Conservation (phyloP, 64 coral and sea anemone genomes). For the Acropora tenuis region DNA sequence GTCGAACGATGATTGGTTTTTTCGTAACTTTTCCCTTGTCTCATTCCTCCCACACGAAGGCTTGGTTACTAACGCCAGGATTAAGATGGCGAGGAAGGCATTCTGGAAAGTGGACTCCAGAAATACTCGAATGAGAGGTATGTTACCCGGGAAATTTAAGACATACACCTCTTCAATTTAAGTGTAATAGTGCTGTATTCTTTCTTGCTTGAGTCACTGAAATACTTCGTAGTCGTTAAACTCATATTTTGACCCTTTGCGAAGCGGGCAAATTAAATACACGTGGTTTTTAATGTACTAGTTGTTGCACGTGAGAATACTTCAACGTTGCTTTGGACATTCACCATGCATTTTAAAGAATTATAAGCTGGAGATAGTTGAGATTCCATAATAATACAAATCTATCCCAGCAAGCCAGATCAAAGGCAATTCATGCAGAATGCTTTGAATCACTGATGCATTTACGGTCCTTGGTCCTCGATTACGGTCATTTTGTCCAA, state of each 20-base stretch:
- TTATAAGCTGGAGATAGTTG: too few relatives aligned
- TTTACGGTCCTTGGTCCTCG: too few relatives aligned
- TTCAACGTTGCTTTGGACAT: not conserved
- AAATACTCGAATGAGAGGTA: not conserved
- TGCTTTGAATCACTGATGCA: too few relatives aligned
- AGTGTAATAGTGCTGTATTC: not conserved
- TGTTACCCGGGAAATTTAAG: not conserved
- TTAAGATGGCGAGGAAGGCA: constrained; percentile 27
- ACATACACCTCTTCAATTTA: not conserved
- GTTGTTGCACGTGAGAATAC: not conserved
- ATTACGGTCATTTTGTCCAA: too few relatives aligned
- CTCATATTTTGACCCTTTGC: not conserved
- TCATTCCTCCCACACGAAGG: not conserved
- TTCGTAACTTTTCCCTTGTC: not conserved
- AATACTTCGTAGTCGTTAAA: not conserved
- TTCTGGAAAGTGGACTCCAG: not conserved
- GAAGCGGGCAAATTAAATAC: not conserved
- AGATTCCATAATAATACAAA: too few relatives aligned
- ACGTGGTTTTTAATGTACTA: not conserved
- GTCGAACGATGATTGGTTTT: constrained; percentile 1
- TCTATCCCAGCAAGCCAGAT: too few relatives aligned
- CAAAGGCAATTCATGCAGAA: too few relatives aligned
- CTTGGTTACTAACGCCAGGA: not conserved
- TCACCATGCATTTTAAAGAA: too few relatives aligned
- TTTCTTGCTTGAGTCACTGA: not conserved